Conservation (phyloP, 2,888 invertebrate species). For the Diarsia brunnea region DNA sequence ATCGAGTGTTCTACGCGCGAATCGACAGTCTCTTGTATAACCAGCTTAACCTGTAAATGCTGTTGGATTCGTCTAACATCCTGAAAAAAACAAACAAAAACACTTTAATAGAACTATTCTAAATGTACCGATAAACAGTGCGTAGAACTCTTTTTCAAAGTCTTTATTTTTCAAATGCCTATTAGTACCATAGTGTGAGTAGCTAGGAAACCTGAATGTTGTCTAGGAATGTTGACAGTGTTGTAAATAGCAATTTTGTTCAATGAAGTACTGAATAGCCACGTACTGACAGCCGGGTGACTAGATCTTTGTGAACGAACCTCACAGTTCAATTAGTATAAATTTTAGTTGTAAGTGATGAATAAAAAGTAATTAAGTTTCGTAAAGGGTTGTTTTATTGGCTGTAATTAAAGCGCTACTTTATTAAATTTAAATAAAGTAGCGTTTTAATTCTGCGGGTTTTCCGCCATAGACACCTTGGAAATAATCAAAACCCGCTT, state of each 20-base stretch:
- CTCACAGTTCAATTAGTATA: slow-evolving; percentile 60
- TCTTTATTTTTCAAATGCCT: neutral
- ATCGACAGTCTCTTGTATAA: neutral
- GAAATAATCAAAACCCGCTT: too few relatives aligned
- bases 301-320: slow-evolving; percentile 52
- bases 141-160: slow-evolving; percentile 1
- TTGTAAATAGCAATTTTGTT: slow-evolving; percentile 54
- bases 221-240: slow-evolving; percentile 35
- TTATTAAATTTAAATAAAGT: too few relatives aligned
- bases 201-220: slow-evolving; percentile 3
- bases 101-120: neutral
- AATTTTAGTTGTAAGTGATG: slow-evolving; percentile 69
- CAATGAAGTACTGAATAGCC: slow-evolving; percentile 43
- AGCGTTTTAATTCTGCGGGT: too few relatives aligned
- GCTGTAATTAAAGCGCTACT: neutral
- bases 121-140: neutral
- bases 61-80: neutral
- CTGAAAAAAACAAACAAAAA: too few relatives aligned
- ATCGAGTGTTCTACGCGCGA: slow-evolving; percentile 1
- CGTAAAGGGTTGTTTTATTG: slow-evolving; percentile 42
- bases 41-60: neutral
- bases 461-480: neutral
- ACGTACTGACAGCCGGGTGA: slow-evolving; percentile 52
- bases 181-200: neutral
- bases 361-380: slow-evolving; percentile 70